Percentiles rank a stretch among this genome's conserved stretches.
These are phyloP conservation scores for Archips xylosteana DNA, from an alignment of 2,888 invertebrate species.

Conservation along the genomic window DNA sequence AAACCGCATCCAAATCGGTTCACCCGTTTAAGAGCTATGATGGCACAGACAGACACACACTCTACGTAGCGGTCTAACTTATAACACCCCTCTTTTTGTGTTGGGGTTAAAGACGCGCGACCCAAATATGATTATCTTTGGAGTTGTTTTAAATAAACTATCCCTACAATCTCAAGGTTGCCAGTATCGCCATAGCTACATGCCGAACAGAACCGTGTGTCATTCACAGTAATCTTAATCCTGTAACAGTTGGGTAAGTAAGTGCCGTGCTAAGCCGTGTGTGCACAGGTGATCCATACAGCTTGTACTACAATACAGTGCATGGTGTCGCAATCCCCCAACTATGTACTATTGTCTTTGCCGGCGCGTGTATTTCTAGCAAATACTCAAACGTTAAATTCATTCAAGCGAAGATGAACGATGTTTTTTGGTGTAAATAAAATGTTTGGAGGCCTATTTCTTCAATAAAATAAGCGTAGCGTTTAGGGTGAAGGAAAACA, in stretches of 20 bases:
- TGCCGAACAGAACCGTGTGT: slow-evolving; percentile 3
- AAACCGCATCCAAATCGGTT: too few relatives aligned
- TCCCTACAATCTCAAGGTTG: neutral
- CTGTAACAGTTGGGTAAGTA: slow-evolving; percentile 28
- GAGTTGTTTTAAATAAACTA: too few relatives aligned
- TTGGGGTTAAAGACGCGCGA: too few relatives aligned
- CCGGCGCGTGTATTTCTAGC: slow-evolving; percentile 20
- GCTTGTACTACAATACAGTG: slow-evolving; percentile 38
- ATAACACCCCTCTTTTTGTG: too few relatives aligned
- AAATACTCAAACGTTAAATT: slow-evolving; percentile 20
- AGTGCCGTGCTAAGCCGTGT: slow-evolving; percentile 42
- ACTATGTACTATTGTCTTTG: slow-evolving; percentile 51
- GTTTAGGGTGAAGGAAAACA: too few relatives aligned
- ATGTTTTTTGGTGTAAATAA: neutral
- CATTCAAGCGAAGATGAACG: slow-evolving; percentile 13
- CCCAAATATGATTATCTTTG: too few relatives aligned
- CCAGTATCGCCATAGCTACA: neutral
- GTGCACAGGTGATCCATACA: slow-evolving; percentile 47
- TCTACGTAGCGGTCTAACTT: too few relatives aligned
- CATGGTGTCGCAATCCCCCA: slow-evolving; percentile 53
- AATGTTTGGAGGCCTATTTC: neutral
- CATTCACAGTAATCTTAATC: slow-evolving; percentile 33
- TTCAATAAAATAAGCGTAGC: too few relatives aligned
- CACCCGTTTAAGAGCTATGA: too few relatives aligned
- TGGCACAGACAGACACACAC: too few relatives aligned